Conservation (phyloP, 1,140 invertebrate genomes). For the Pectinophora gossypiella region DNA sequence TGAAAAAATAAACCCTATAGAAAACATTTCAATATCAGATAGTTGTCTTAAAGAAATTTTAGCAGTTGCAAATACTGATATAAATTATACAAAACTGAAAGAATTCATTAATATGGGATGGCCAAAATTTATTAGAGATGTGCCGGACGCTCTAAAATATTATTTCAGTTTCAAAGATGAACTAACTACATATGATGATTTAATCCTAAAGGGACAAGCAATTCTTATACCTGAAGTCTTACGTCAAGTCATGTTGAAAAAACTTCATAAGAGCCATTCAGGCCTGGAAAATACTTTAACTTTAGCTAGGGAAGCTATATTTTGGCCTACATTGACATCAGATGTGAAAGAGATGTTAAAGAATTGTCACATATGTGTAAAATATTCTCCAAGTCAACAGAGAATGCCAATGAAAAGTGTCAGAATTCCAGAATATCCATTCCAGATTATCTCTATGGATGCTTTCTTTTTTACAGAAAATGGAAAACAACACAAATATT, state of each 20-base stretch:
- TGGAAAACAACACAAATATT: too few species aligned
- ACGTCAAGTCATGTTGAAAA: background rate
- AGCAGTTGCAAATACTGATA: background rate
- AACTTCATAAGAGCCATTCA: slow-evolving; percentile 18
- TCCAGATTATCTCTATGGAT: too few species aligned
- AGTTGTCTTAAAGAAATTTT: background rate
- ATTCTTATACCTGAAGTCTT: slow-evolving; percentile 11
- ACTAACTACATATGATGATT: slow-evolving; percentile 23
- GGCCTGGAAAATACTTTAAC: slow-evolving; percentile 24
- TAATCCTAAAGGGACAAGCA: slow-evolving; percentile 28
- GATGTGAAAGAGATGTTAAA: slow-evolving; percentile 1
- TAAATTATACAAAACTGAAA: background rate
- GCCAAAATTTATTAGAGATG: slow-evolving; percentile 22
- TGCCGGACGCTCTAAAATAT: slow-evolving; percentile 14
- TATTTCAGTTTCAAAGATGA: slow-evolving; percentile 31
- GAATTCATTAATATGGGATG: slow-evolving; percentile 20
- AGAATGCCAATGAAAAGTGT: too few species aligned
- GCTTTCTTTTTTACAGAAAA: too few species aligned
- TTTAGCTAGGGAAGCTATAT: slow-evolving; percentile 30
- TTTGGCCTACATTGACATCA: slow-evolving; percentile 29
- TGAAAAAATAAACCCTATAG: background rate
- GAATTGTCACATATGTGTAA: too few species aligned
- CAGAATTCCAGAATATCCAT: too few species aligned
- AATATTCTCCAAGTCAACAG: too few species aligned
- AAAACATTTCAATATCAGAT: background rate